These are phyloP conservation scores for Avahi laniger DNA, from an alignment of 2,797 vertebrate species.

Conservation along the genomic window DNA sequence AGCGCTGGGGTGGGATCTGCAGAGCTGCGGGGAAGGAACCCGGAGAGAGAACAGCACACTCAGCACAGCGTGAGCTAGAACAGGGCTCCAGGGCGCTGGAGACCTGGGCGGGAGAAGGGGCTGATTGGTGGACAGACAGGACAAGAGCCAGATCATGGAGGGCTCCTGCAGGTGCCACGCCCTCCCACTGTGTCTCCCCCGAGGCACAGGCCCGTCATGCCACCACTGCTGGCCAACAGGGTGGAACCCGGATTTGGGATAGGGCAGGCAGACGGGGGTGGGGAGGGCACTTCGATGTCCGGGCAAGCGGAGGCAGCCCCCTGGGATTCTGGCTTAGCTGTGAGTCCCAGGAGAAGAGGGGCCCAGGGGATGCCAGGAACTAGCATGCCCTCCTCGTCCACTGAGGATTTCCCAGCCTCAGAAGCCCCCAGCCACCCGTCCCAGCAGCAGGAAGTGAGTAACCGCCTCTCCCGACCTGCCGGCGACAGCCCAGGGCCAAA, in stretches of 20 bases:
- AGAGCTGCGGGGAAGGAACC: not conserved
- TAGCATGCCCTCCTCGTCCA: accelerated
- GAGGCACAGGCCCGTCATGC: accelerated
- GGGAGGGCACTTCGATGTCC: not conserved
- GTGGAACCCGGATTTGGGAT: not conserved
- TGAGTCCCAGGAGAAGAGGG: not conserved
- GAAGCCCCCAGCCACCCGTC: not conserved
- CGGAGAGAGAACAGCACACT: accelerated
- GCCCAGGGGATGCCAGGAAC: not conserved
- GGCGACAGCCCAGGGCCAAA: not conserved
- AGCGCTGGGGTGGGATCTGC: accelerated
- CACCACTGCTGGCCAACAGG: not conserved
- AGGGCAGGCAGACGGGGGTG: not conserved
- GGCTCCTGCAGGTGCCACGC: not conserved
- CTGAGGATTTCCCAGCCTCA: not conserved
- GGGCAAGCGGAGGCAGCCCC: not conserved
- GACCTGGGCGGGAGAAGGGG: not conserved
- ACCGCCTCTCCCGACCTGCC: not conserved
- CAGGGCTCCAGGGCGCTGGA: accelerated
- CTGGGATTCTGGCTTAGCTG: not conserved
- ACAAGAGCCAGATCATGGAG: accelerated
- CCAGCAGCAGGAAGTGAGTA: constrained; percentile 39
- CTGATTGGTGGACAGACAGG: accelerated
- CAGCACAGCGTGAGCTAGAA: not conserved
- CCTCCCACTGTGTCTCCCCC: accelerated